Evolutionary conservation across 92 coral and sea anemone genomes (phyloP), one percentile per base, ranked within the genome.

Genomic region (Porites rus): DNA sequence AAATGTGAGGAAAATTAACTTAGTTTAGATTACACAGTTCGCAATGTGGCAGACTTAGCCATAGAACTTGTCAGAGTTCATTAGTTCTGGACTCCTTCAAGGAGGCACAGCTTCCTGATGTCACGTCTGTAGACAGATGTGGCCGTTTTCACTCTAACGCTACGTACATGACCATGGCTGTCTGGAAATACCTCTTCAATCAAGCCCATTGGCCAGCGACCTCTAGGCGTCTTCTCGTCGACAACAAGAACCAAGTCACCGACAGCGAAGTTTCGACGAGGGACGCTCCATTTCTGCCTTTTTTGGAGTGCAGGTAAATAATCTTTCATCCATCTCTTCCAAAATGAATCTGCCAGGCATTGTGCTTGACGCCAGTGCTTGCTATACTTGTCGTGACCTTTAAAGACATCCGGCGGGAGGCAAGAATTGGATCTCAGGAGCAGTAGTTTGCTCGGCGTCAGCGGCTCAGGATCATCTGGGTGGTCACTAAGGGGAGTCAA

Each of bases 241-340:
- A 77, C 77, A 51, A 89, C 17, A n/a, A 89, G 53, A 56, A 77
- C 92, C 52, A 89, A 64, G 52, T 84, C 92, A 24, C 76, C 87
- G 7, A 90, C 80, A 1, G 62, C 72, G 17, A 86, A 62, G 43
- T 90, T 85, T 43, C 79, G 81, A 43, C 64, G 79, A n/a, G 90
- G 82, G 24, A 22, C 13, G 25, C 51, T 7, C 93, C 93, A 90
- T 69, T 86, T 90, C 65, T 86, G 90, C 24, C 90, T 54, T 19
- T 52, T 46, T 73, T 90, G 93, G 18, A 90, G 90, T 16, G 87
- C 80, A 11, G 93, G 93, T 60, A 90, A 59, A 65, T 90, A 88
- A 25, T 81, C 91, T 28, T 53, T 88, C 14, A 80, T 52, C 91
- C 92, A 88, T 28, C 84, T 38, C 51, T 76, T 88, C 92, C 92